Evolutionary conservation across 2,888 invertebrate species (phyloP).

Genomic region (Ptychoptera albimana): DNA sequence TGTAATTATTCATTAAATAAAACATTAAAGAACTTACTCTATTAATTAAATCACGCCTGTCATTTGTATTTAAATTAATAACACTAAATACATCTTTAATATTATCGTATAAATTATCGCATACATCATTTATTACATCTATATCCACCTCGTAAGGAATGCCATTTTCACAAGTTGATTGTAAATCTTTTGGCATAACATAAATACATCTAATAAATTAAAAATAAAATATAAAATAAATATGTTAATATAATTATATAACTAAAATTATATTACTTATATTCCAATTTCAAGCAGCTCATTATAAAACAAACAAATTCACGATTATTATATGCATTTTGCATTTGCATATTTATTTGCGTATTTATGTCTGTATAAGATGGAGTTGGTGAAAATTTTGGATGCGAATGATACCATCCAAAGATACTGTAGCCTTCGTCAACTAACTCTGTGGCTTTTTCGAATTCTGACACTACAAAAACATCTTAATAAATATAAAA

Average conservation of each 20-base stretch:
- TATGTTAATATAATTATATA: slow-evolving; percentile 1
- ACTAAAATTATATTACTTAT: slow-evolving; percentile 10
- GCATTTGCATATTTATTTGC: slow-evolving; percentile 42
- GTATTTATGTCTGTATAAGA: slow-evolving; percentile 50
- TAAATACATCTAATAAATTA: slow-evolving; percentile 13
- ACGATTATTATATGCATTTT: slow-evolving; percentile 12
- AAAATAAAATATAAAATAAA: background rate
- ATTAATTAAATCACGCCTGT: slow-evolving; percentile 7
- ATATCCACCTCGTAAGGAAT: slow-evolving; percentile 14
- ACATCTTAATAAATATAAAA: slow-evolving; percentile 4
- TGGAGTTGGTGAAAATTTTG: slow-evolving; percentile 50
- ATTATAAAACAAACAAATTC: slow-evolving; percentile 14
- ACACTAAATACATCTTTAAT: slow-evolving; percentile 11
- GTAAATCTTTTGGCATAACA: slow-evolving; percentile 11
- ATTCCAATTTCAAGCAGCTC: slow-evolving; percentile 12
- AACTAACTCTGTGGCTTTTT: slow-evolving; percentile 40
- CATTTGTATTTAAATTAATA: slow-evolving; percentile 6
- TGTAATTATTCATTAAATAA: background rate
- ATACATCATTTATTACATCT: slow-evolving; percentile 12
- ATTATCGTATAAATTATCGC: slow-evolving; percentile 11
- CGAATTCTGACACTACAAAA: slow-evolving; percentile 39
- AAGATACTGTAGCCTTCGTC: slow-evolving; percentile 34
- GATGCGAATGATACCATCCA: slow-evolving; percentile 71
- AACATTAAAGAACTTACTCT: slow-evolving; percentile 8
- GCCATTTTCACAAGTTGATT: slow-evolving; percentile 4